phyloP scores from a whole-genome alignment of 2,888 invertebrate species.

The Busseola fusca region DNA sequence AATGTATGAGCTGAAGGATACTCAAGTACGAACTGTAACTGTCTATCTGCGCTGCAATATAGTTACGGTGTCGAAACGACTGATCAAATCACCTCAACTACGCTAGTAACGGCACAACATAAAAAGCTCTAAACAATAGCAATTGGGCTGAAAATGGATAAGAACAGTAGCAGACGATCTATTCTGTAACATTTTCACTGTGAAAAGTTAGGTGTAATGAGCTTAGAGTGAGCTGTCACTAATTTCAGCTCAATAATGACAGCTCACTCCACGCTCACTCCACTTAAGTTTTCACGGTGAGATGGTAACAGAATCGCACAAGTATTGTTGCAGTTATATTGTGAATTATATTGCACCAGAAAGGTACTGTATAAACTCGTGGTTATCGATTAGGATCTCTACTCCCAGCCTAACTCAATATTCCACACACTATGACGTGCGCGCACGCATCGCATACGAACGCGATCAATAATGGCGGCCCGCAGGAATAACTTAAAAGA shows the following conservation, averaged over 20 bases:
- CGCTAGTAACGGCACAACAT: not conserved
- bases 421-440: slow-evolving; percentile 59
- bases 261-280: too few species aligned
- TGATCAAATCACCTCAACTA: not conserved
- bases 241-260: too few species aligned
- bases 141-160: not conserved
- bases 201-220: too few species aligned
- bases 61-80: not conserved
- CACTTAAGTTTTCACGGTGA: too few species aligned
- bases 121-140: not conserved
- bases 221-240: too few species aligned
- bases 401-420: slow-evolving; percentile 58
- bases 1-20: not conserved
- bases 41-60: not conserved
- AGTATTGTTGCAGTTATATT: too few species aligned
- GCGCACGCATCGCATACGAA: slow-evolving; percentile 65
- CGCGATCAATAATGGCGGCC: slow-evolving; percentile 56
- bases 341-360: too few species aligned
- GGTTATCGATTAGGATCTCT: not conserved
- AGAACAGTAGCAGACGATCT: not conserved
- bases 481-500: slow-evolving; percentile 63
- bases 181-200: too few species aligned
- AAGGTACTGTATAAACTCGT: too few species aligned
- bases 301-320: too few species aligned
- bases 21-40: not conserved